phyloP scores from a whole-genome alignment of 2,888 invertebrate species.

The Apoderus coryli region DNA sequence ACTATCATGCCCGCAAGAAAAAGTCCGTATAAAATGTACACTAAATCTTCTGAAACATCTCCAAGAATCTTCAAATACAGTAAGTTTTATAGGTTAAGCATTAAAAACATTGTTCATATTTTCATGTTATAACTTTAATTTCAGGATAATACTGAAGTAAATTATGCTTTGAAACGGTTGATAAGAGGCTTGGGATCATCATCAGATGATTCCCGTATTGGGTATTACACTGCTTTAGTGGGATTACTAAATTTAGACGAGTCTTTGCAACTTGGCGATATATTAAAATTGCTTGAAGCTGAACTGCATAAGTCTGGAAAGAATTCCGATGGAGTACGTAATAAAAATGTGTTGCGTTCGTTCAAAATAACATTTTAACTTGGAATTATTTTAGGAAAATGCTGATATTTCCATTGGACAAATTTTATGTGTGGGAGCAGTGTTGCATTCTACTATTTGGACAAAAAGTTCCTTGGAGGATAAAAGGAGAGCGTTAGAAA shows the following conservation, averaged over 20 bases:
- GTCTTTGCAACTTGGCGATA: constrained; percentile 35
- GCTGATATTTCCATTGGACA: constrained; percentile 58
- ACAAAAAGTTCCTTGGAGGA: constrained; percentile 36
- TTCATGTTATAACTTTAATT: no score
- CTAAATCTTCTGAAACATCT: constrained; percentile 32
- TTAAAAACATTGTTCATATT: constrained; percentile 6
- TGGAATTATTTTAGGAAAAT: constrained; percentile 50
- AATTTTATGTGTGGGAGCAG: constrained; percentile 53
- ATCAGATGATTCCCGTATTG: constrained; percentile 44
- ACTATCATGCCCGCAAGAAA: constrained; percentile 29
- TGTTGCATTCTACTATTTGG: constrained; percentile 49
- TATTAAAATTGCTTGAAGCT: constrained; percentile 45
- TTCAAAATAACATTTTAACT: no score
- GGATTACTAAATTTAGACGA: constrained; percentile 39
- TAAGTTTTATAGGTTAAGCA: neutral
- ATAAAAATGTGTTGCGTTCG: no score
- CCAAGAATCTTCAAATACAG: no score
- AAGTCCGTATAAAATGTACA: constrained; percentile 31
- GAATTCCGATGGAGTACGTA: constrained; percentile 53
- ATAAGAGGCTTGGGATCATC: constrained; percentile 60
- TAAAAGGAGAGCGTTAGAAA: constrained; percentile 33
- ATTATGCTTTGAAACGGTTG: constrained; percentile 52
- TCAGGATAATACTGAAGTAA: constrained; percentile 45
- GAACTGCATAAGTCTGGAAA: constrained; percentile 47
- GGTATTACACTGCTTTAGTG: constrained; percentile 56